A percentile compares a stretch with the other conserved stretches of the same genome.
Conservation (phyloP, 2,888 invertebrate species). For the Siphlonurus alternatus region DNA sequence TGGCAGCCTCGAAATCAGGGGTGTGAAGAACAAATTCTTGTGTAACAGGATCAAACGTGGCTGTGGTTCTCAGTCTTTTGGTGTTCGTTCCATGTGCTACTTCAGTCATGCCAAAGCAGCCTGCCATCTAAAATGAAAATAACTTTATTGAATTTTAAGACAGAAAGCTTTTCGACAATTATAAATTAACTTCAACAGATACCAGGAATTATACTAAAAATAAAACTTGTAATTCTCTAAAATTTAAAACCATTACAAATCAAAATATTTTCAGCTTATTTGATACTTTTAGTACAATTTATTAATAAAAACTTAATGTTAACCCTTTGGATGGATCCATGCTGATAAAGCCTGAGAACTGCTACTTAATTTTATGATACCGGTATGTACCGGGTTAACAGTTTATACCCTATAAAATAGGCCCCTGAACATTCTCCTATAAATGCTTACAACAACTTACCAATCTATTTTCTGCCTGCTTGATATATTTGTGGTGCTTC, state of each 20-base stretch:
- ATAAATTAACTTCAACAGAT: background rate
- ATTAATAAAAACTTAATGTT: too few relatives aligned
- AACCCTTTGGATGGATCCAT: too few relatives aligned
- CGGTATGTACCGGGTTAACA: too few relatives aligned
- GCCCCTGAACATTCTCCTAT: too few relatives aligned
- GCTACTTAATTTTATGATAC: too few relatives aligned
- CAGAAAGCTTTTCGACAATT: background rate
- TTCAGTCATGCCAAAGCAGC: constrained; percentile 80
- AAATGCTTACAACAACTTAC: too few relatives aligned
- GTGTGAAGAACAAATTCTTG: constrained; percentile 56
- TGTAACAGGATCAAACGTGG: constrained; percentile 56
- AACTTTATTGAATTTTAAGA: background rate
- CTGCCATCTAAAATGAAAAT: constrained; percentile 34
- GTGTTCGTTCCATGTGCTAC: constrained; percentile 84
- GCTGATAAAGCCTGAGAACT: too few relatives aligned
- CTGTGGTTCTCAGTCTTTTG: constrained; percentile 69
- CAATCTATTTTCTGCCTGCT: constrained; percentile 22
- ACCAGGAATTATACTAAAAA: background rate
- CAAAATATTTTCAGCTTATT: too few relatives aligned
- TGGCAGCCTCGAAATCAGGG: constrained; percentile 58
- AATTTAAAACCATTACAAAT: too few relatives aligned
- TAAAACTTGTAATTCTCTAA: background rate
- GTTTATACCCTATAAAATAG: too few relatives aligned
- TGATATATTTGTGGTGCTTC: constrained; percentile 28
- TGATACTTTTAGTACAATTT: too few relatives aligned